These are phyloP conservation scores for Andrena cerasifolii DNA, from an alignment of 1,140 invertebrate species.

Conservation along the genomic window DNA sequence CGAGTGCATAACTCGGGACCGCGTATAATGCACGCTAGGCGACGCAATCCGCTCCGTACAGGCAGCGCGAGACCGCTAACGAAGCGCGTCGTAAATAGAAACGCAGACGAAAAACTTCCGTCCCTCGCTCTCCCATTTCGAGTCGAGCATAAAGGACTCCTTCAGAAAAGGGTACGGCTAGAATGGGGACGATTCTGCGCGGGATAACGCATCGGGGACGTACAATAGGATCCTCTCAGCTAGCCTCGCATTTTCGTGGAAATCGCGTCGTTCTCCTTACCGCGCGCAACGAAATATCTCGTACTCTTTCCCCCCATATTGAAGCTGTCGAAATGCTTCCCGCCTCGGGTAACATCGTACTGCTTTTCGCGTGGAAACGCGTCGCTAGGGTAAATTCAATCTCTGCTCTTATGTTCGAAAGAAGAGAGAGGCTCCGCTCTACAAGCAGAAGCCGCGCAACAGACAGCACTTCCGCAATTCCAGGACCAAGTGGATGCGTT, in stretches of 20 bases:
- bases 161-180: not conserved
- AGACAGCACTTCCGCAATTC: not conserved
- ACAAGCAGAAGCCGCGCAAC: not conserved
- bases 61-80: slow-evolving; percentile 62
- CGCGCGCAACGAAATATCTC: too few relatives aligned
- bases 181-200: not conserved
- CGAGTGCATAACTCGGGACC: slow-evolving; percentile 38
- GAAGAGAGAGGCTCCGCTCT: too few relatives aligned
- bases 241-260: too few relatives aligned
- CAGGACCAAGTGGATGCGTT: not conserved
- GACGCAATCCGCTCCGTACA: slow-evolving; percentile 37
- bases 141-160: slow-evolving; percentile 14
- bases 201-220: not conserved
- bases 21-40: slow-evolving; percentile 35
- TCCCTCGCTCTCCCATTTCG: slow-evolving; percentile 67
- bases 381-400: not conserved
- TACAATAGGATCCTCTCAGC: not conserved
- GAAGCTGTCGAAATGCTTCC: too few relatives aligned
- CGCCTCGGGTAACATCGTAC: too few relatives aligned
- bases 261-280: too few relatives aligned
- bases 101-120: slow-evolving; percentile 70
- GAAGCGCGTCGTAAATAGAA: slow-evolving; percentile 73
- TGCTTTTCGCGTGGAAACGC: slow-evolving; percentile 4
- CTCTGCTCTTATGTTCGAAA: too few relatives aligned
- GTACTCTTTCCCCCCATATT: too few relatives aligned